Conservation (phyloP, 2,888 invertebrate genomes). For the Fragum fragum region DNA sequence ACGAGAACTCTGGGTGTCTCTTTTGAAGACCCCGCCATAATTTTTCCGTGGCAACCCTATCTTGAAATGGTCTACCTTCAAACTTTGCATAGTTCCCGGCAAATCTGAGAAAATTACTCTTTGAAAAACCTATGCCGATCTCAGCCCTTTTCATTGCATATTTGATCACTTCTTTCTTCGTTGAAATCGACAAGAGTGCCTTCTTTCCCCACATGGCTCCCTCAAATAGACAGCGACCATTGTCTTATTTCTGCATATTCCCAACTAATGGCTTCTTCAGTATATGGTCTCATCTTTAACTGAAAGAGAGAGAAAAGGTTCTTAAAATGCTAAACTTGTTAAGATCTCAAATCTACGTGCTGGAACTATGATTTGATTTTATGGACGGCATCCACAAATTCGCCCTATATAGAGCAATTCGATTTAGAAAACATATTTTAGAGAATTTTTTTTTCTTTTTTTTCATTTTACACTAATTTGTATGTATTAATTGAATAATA, state of each 20-base stretch:
- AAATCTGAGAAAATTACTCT: slow-evolving; percentile 31
- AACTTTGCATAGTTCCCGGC: slow-evolving; percentile 30
- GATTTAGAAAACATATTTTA: too few species aligned
- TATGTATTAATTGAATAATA: too few species aligned
- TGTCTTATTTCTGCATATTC: slow-evolving; percentile 10
- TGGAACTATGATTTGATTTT: too few species aligned
- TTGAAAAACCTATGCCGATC: slow-evolving; percentile 36
- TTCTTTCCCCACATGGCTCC: slow-evolving; percentile 38
- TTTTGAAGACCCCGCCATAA: slow-evolving; percentile 47
- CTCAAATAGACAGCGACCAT: not conserved
- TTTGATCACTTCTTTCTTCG: slow-evolving; percentile 24
- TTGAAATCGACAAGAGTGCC: not conserved
- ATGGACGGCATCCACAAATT: too few species aligned
- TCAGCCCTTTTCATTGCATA: slow-evolving; percentile 33
- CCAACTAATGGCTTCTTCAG: slow-evolving; percentile 26
- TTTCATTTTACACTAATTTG: too few species aligned
- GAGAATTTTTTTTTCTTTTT: too few species aligned
- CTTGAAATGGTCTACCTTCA: slow-evolving; percentile 33
- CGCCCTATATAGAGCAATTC: too few species aligned
- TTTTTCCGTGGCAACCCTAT: slow-evolving; percentile 31
- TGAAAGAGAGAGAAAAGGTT: too few species aligned
- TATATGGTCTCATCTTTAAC: slow-evolving; percentile 33
- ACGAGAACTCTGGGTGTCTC: slow-evolving; percentile 43
- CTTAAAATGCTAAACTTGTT: too few species aligned
- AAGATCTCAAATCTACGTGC: too few species aligned